These are phyloP conservation scores for Microcebus lehilahytsara DNA, from an alignment of 2,113 vertebrate species.

Conservation along the genomic window DNA sequence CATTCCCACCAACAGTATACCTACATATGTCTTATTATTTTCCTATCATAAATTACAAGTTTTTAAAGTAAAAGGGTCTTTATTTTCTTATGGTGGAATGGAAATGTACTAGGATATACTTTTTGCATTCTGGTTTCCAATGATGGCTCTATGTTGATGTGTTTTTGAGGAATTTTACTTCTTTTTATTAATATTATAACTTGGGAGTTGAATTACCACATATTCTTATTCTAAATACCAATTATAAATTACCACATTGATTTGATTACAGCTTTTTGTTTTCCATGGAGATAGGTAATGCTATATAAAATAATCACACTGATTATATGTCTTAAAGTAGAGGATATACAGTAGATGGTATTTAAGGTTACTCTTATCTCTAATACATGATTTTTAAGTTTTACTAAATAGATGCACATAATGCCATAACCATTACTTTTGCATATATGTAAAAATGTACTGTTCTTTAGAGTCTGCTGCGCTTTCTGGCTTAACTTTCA, in stretches of 20 bases:
- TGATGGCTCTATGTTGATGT: background rate
- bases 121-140: background rate
- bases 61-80: constrained; percentile 11
- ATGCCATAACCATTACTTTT: background rate
- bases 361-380: background rate
- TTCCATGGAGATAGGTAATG: background rate
- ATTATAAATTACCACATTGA: background rate
- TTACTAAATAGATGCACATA: background rate
- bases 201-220: background rate
- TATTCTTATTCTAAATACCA: background rate
- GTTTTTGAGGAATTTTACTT: constrained; percentile 37
- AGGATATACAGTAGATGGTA: background rate
- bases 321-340: background rate
- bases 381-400: background rate
- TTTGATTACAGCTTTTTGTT: constrained; percentile 10
- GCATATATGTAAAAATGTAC: background rate
- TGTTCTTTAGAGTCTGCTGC: background rate
- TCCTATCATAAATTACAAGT: background rate
- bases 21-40: background rate
- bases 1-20: background rate
- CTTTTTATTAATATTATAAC: background rate
- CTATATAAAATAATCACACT: constrained; percentile 1
- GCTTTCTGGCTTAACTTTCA: background rate
- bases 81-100: background rate
- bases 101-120: background rate